These are phyloP conservation scores for Orbicella faveolata DNA, from an alignment of 64 coral and sea anemone genomes.

Conservation along the genomic window DNA sequence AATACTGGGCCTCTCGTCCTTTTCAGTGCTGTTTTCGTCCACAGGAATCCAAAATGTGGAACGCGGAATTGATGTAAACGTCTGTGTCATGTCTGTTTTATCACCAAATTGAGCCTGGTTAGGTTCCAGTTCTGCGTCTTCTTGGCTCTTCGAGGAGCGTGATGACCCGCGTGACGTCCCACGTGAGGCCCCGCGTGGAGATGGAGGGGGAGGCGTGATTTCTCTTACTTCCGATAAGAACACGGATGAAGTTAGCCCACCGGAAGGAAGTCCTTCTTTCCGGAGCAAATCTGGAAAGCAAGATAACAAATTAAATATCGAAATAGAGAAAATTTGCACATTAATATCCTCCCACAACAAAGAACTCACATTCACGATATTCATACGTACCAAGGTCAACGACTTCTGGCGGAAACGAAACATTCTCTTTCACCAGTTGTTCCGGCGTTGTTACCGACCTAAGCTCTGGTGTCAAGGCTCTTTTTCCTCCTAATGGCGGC, in stretches of 20 bases:
- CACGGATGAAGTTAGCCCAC: neutral
- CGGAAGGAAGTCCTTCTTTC: neutral
- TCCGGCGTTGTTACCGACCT: neutral
- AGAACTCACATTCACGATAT: neutral
- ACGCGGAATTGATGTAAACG: constrained; percentile 20
- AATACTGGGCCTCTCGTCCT: neutral
- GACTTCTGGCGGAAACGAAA: neutral
- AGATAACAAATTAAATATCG: neutral
- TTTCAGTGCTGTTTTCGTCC: neutral
- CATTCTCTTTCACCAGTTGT: neutral
- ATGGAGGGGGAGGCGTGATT: constrained; percentile 21
- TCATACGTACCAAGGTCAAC: constrained; percentile 4
- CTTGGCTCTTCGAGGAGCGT: neutral
- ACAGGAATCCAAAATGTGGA: constrained; percentile 68
- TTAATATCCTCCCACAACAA: neutral
- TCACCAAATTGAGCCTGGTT: neutral
- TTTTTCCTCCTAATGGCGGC: neutral
- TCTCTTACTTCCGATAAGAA: constrained; percentile 23
- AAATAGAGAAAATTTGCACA: neutral
- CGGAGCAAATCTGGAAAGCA: constrained; percentile 14
- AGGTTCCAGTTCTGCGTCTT: neutral
- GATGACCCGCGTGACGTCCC: constrained; percentile 17
- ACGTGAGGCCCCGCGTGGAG: constrained; percentile 5
- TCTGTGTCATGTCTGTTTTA: constrained; percentile 1
- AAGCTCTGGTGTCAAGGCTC: constrained; percentile 11